These are phyloP conservation scores for Eciton burchellii DNA, from an alignment of 1,140 invertebrate genomes.

Conservation along the genomic window DNA sequence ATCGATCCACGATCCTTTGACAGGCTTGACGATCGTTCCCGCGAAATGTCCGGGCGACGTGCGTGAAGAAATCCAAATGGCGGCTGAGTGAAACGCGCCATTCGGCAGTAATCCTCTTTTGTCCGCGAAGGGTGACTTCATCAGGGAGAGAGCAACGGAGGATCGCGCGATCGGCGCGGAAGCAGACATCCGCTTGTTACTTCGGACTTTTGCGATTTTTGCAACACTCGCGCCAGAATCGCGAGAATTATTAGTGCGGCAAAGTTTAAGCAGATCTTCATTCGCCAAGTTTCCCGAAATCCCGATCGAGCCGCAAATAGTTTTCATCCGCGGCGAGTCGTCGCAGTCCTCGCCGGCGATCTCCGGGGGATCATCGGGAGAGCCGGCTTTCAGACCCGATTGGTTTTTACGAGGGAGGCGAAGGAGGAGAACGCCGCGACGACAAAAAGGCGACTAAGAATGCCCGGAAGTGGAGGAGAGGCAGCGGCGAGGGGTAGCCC, in stretches of 20 bases:
- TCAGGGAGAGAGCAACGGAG: not conserved
- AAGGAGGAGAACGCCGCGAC: conserved; percentile 44
- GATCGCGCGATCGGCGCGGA: not conserved
- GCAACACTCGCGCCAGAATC: conserved; percentile 7
- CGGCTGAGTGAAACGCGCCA: not conserved
- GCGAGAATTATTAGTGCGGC: conserved; percentile 13
- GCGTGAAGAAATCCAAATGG: not conserved
- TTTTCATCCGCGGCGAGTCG: conserved; percentile 59
- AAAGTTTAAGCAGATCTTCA: conserved; percentile 61
- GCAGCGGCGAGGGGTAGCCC: not conserved
- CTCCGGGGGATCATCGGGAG: conserved; percentile 52
- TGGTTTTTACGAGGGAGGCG: conserved; percentile 58
- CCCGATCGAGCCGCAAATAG: conserved; percentile 53
- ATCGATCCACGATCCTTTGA: no score
- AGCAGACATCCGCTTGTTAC: not conserved
- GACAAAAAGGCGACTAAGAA: conserved; percentile 48
- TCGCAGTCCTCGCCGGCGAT: conserved; percentile 25
- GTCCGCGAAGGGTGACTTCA: not conserved
- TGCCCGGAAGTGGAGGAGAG: conserved; percentile 39
- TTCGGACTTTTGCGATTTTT: conserved; percentile 31
- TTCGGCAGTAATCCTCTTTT: not conserved
- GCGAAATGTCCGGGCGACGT: not conserved
- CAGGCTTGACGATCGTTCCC: not conserved
- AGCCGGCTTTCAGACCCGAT: conserved; percentile 57
- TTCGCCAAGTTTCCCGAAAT: conserved; percentile 50